phyloP scores from a whole-genome alignment of 2,113 vertebrate species.

The Heptranchias perlo region DNA sequence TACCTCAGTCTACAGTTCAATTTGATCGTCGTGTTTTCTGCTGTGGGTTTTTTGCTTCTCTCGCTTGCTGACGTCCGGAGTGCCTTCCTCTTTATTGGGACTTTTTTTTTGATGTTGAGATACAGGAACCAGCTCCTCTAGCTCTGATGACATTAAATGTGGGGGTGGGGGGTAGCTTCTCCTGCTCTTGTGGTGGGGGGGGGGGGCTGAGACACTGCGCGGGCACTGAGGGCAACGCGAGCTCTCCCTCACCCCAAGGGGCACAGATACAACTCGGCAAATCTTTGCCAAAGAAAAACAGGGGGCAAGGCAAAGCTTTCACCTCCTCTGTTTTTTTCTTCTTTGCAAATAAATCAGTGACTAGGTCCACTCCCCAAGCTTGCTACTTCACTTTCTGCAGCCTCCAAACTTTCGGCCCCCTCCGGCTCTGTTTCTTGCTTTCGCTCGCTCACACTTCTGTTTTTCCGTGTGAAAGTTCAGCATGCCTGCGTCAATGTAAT shows the following conservation, averaged over 20 bases:
- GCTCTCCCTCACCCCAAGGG: not conserved
- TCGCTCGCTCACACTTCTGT: not conserved
- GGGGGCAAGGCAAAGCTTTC: not conserved
- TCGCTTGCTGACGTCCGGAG: slow-evolving; percentile 11
- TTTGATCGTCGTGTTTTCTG: not conserved
- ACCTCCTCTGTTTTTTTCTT: not conserved
- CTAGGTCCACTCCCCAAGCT: not conserved
- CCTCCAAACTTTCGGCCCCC: not conserved
- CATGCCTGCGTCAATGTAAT: slow-evolving; percentile 1
- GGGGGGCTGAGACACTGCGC: too few relatives aligned
- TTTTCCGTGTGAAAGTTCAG: slow-evolving; percentile 32
- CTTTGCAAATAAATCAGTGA: not conserved
- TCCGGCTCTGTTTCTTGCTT: not conserved
- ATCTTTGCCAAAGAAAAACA: not conserved
- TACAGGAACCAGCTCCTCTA: not conserved
- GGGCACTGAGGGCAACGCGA: not conserved
- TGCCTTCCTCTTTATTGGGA: slow-evolving; percentile 11
- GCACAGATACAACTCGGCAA: not conserved
- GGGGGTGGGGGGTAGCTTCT: not conserved
- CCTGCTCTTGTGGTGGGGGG: too few relatives aligned
- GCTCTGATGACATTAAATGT: not conserved
- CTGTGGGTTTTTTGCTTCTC: not conserved
- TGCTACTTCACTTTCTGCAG: not conserved
- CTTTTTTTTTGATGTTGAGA: not conserved
- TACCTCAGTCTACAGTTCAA: not conserved